Percentiles rank a stretch among this genome's conserved stretches.
Conservation (phyloP, 2,797 vertebrate genomes). For the Molothrus ater region DNA sequence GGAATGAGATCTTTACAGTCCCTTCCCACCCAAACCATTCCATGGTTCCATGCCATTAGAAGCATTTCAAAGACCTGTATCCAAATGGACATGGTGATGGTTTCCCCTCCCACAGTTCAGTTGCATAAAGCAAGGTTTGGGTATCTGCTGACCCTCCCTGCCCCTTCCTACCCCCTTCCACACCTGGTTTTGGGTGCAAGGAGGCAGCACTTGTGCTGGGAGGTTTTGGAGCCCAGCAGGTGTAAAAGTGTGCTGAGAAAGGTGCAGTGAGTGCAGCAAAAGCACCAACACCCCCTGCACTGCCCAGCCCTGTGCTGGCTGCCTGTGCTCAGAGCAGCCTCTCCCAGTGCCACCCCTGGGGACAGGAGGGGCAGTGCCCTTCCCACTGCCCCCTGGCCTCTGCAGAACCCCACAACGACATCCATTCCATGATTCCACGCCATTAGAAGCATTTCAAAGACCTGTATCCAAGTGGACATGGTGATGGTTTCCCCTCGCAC, state of each 20-base stretch:
- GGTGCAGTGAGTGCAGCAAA: too few relatives aligned
- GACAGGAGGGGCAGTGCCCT: too few relatives aligned
- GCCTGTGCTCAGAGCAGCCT: too few relatives aligned
- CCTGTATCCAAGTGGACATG: neutral
- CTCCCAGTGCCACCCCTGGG: too few relatives aligned
- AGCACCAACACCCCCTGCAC: too few relatives aligned
- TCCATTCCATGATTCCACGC: neutral
- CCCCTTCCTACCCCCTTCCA: accelerated
- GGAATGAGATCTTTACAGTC: too few relatives aligned
- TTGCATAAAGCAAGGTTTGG: neutral
- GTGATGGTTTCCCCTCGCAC: neutral
- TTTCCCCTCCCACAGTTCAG: neutral
- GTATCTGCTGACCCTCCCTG: neutral
- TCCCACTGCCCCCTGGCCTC: too few relatives aligned
- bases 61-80: neutral
- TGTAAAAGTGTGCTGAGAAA: too few relatives aligned
- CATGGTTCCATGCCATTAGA: neutral
- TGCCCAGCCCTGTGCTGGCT: too few relatives aligned
- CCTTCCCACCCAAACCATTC: neutral
- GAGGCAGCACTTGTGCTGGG: too few relatives aligned
- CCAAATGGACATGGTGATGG: neutral
- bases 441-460: neutral
- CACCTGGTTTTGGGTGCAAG: accelerated
- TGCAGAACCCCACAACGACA: too few relatives aligned
- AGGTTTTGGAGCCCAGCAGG: too few relatives aligned